Conservation (phyloP, 2,113 vertebrate genomes). For the Calyptomena viridis region DNA sequence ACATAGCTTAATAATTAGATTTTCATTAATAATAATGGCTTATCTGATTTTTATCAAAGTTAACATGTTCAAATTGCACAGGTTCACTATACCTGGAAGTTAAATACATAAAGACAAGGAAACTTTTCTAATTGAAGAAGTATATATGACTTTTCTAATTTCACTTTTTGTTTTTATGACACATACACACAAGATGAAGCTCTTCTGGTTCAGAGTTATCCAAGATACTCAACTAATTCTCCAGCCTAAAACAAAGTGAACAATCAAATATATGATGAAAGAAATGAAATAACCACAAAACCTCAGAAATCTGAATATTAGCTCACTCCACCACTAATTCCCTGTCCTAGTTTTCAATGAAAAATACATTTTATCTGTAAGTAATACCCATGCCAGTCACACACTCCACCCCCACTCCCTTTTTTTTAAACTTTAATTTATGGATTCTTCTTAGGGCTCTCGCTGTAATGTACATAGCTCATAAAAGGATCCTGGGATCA, state of each 20-base stretch:
- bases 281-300: background rate
- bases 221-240: background rate
- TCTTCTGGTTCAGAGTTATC: background rate
- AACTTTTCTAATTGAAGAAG: background rate
- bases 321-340: background rate
- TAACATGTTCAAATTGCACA: background rate
- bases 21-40: constrained; percentile 6
- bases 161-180: background rate
- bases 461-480: background rate
- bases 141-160: background rate
- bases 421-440: background rate
- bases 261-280: background rate
- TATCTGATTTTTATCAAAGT: background rate
- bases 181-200: background rate
- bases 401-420: background rate
- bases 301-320: background rate
- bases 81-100: background rate
- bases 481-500: background rate
- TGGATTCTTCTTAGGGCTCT: background rate
- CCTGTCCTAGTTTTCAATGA: background rate
- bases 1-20: background rate
- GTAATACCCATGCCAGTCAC: background rate
- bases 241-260: background rate
- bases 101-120: background rate
- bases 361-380: background rate